Conservation (phyloP, 2,113 vertebrate species). For the Coracopsis vasa region DNA sequence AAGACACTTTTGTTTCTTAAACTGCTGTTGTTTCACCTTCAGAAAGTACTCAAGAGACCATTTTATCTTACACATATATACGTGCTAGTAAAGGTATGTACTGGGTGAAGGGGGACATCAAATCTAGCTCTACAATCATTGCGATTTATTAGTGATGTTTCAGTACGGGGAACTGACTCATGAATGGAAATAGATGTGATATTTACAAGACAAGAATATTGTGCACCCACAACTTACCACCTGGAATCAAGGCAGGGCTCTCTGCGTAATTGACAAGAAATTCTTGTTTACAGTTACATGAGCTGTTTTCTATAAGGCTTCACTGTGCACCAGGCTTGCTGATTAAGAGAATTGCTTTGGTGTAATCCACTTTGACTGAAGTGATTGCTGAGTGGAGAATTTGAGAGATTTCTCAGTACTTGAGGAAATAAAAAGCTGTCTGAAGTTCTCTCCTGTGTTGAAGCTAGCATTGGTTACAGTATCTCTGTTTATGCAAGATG, state of each 20-base stretch:
- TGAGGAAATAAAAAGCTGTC: background rate
- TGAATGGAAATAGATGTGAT: background rate
- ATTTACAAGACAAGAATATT: background rate
- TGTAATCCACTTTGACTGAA: slow-evolving; percentile 2
- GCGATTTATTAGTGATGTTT: background rate
- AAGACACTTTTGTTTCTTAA: background rate
- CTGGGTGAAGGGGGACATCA: background rate
- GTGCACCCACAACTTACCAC: background rate
- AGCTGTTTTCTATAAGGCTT: background rate
- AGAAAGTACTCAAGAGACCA: background rate
- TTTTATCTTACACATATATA: background rate
- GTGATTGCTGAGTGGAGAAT: background rate
- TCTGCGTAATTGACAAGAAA: background rate
- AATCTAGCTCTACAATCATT: background rate
- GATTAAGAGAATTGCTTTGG: background rate
- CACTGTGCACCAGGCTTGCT: background rate
- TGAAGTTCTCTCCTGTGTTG: background rate
- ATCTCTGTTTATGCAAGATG: background rate
- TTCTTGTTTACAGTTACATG: background rate
- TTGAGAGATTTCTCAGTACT: background rate
- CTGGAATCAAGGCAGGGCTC: background rate
- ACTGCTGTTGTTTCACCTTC: background rate
- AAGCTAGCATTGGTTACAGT: background rate
- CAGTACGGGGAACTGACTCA: background rate
- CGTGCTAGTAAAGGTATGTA: background rate